A percentile compares a stretch with the other conserved stretches of the same genome.
Evolutionary conservation across 2,113 vertebrate species (phyloP).

Genomic region (Oreochromis niloticus): DNA sequence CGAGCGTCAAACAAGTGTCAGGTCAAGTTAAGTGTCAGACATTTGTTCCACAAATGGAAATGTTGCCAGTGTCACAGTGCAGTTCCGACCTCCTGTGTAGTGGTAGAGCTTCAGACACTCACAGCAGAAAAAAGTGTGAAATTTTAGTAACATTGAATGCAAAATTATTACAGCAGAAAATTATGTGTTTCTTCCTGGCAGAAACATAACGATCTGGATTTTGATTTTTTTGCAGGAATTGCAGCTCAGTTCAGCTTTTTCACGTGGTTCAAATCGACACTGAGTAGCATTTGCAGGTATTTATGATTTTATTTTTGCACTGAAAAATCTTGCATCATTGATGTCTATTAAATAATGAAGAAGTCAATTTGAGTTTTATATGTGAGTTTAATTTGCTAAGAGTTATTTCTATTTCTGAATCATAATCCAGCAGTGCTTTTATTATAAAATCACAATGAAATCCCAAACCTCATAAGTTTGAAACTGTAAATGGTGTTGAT

Average conservation of each 20-base stretch:
- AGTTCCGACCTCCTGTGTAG: background rate
- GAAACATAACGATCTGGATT: background rate
- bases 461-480: background rate
- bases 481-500: background rate
- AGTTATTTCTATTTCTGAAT: background rate
- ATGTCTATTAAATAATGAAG: background rate
- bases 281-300: conserved; percentile 80
- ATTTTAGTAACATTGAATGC: background rate
- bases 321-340: background rate
- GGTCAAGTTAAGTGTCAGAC: background rate
- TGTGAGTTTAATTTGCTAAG: background rate
- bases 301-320: background rate
- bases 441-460: background rate
- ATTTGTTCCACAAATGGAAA: conserved; percentile 11
- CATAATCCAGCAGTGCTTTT: background rate
- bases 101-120: background rate
- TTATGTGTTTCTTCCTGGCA: background rate
- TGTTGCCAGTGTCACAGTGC: background rate
- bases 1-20: background rate
- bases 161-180: background rate
- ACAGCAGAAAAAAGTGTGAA: background rate
- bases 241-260: conserved; percentile 90
- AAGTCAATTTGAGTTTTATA: background rate
- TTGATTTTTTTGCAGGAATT: conserved; percentile 74
- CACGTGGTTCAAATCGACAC: conserved; percentile 78